Base-by-base conservation (phyloP, 2,888 invertebrate genomes). In the Eumacrocentrus americanus region DNA sequence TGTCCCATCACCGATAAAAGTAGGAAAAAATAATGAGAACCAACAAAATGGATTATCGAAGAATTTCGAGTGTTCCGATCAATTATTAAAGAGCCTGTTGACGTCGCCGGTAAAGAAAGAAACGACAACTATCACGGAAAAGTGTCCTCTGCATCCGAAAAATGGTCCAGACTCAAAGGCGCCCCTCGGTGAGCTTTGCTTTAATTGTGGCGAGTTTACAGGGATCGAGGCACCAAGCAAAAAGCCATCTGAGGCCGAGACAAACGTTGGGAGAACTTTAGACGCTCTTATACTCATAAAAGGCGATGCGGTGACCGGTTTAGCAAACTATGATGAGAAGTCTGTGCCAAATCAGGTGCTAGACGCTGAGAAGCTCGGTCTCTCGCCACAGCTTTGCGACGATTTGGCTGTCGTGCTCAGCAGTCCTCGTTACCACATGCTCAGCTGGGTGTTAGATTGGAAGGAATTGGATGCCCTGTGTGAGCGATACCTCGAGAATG, bases 331-430 rank as follows among this genome's bases (percentile, higher is more conserved):
- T 71, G 87, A 87, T 35, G 88, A 88, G 71, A 83, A 84, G 6
- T 79, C 88, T 11, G 89, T 88, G 16, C 84, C 90, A 37, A 76
- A 73, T 60, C 79, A 80, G 47, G 82, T 86, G 16, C 76, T 87
- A n/a, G 87, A 87, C 70, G 87, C 86, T 9, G 88, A 89, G 69
- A 84, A 85, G 12, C 77, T 90, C n/a, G 90, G 89, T 0, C 83
- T 90, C 14, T 84, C 85, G 35, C 81, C 85, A 0, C 88, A 88
- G 62, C 75, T 90, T 29, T 87, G 89, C 72, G 89, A 89, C 75
- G 91, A 91, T 77, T 81, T 91, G 14, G 86, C 88, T 1, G 89
- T 89, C 4, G 84, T 91, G 58, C 79, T 91, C 12, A 88, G 88
- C 50, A 88, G 89, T 69, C 89, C 89, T 0, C 82, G 91, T 48